These are phyloP conservation scores for Bolinopsis microptera DNA, from an alignment of 37 sponge, comb jelly and placozoan species.

Conservation along the genomic window DNA sequence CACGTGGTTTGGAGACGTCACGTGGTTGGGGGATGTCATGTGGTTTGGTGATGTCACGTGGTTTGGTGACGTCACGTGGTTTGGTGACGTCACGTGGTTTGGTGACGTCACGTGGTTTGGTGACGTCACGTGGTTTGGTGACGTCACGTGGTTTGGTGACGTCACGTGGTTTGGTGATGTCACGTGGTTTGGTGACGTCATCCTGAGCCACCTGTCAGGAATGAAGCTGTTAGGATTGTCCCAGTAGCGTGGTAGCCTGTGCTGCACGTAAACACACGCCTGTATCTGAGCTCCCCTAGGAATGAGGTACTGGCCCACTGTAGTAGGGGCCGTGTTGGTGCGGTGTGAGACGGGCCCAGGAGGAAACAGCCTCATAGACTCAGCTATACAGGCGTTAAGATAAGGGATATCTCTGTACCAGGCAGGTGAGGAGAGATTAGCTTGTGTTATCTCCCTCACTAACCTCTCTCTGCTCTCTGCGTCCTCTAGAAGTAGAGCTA, in stretches of 20 bases:
- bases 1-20: not conserved
- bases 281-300: not conserved
- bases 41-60: not conserved
- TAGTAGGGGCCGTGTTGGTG: not conserved
- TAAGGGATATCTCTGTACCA: not conserved
- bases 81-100: not conserved
- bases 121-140: not conserved
- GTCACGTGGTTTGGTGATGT: not conserved
- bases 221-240: not conserved
- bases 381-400: not conserved
- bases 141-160: not conserved
- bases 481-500: not conserved
- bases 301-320: not conserved
- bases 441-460: not conserved
- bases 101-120: not conserved
- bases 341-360: slow-evolving; percentile 12
- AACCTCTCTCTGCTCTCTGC: not conserved
- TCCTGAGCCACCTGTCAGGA: not conserved
- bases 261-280: not conserved
- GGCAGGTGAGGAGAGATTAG: not conserved
- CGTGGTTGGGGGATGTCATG: not conserved
- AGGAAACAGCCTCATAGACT: not conserved
- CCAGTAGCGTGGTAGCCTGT: not conserved
- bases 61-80: too few species aligned
- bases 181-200: not conserved